Percentiles rank a stretch among this genome's conserved stretches.
Evolutionary conservation across 2,797 vertebrate species (phyloP).

Genomic region (Myotis planiceps): DNA sequence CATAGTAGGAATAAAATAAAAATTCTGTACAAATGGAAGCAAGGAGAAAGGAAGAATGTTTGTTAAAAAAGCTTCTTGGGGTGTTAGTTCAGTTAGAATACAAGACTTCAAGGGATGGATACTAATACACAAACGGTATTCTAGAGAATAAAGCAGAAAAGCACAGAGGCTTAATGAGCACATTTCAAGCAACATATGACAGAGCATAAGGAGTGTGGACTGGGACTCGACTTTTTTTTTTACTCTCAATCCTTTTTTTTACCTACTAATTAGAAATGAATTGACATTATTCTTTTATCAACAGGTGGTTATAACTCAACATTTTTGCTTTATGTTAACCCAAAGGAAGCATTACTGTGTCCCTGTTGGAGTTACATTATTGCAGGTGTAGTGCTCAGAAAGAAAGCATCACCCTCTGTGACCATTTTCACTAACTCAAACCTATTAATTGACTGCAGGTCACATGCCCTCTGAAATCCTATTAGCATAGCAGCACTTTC

Average conservation of each 20-base stretch:
- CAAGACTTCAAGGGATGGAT: neutral
- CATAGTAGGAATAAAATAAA: neutral
- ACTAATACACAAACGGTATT: neutral
- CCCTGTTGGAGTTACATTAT: neutral
- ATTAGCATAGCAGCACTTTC: neutral
- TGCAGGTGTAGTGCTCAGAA: neutral
- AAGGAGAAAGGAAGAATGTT: neutral
- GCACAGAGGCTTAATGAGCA: neutral
- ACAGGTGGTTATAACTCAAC: neutral
- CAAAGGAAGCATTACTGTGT: neutral
- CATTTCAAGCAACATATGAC: neutral
- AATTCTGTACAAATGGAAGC: neutral
- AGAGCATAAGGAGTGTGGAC: neutral
- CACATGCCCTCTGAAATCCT: neutral
- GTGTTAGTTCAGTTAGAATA: neutral
- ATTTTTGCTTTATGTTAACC: neutral
- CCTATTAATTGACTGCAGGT: neutral
- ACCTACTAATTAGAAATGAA: neutral
- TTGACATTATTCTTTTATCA: neutral
- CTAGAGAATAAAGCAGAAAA: neutral
- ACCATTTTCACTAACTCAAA: neutral
- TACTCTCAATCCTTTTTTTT: neutral
- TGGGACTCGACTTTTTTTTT: neutral
- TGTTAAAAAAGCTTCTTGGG: neutral
- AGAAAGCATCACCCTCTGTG: neutral